Base-by-base conservation (phyloP, 2,888 invertebrate genomes). In the Tipula lateralis region DNA sequence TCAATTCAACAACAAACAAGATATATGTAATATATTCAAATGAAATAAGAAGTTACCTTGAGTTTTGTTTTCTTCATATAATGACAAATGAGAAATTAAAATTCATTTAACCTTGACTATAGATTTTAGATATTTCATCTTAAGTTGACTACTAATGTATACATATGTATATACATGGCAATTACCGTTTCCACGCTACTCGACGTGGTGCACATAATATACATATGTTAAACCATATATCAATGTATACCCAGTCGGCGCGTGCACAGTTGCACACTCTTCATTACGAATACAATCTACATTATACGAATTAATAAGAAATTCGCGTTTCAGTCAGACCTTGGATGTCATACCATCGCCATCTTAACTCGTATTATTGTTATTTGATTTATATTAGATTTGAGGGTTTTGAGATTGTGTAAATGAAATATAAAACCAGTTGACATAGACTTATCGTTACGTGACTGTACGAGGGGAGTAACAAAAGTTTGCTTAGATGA, bases 31-130 rank as follows among this genome's bases (percentile, higher is more conserved):
- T 4, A 44, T n/a, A n/a, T n/a, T n/a, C 44, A 16, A 66, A 66
- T 66, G 66, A 66, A 66, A 66, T 19, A 66, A 19, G 66, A 66
- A 24, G 24, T 66, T 24, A 66, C 66, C 66, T 66, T 66, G 66
- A 66, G 24, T 4, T 13, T 66, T 66, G n/a, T n/a, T n/a, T n/a
- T n/a, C n/a, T 66, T 24, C 66, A 66, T 66, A 66, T n/a, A n/a
- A n/a, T 66, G 66, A 66, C 66, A 66, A 66, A 66, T 66, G 66
- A 66, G 66, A 66, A 9, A 66, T 9, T 66, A 66, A 66, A 66
- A 66, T 66, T 66, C 66, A 12, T 66, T 24, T 66, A 66, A 66
- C 66, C 66, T 66, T 66, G 66, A 66, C 66, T 24, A 66, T 66
- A 66, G 24, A 66, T 66, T 66, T 66, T 7, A 24, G 12, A 36